Conservation (phyloP, 92 coral and sea anemone species). For the Palythoa grandis region DNA sequence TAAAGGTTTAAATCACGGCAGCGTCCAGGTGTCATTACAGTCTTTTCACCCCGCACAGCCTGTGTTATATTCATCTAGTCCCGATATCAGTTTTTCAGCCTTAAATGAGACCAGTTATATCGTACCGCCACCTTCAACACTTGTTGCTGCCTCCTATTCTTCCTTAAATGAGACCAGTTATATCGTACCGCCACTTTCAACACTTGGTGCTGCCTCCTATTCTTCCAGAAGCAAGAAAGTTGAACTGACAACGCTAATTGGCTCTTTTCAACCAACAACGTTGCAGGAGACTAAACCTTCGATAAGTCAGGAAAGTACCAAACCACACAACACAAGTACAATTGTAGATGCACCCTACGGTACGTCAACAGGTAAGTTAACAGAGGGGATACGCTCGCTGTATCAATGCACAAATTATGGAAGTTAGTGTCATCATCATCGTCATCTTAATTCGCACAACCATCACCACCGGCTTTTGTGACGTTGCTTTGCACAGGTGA, state of each 20-base stretch:
- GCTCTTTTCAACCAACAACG: background rate
- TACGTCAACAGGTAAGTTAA: slow-evolving; percentile 22
- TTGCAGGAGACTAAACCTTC: background rate
- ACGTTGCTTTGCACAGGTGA: background rate
- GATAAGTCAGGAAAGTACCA: background rate
- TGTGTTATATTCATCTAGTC: background rate
- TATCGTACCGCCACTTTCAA: background rate
- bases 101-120: background rate
- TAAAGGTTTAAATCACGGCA: background rate
- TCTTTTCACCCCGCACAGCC: background rate
- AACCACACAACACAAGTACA: background rate
- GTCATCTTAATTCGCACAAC: background rate
- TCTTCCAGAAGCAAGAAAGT: background rate
- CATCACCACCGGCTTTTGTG: background rate
- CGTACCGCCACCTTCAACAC: background rate
- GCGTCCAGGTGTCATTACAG: background rate
- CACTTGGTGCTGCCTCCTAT: background rate
- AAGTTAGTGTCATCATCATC: background rate
- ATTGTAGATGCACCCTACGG: background rate
- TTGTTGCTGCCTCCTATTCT: background rate
- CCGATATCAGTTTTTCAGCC: background rate
- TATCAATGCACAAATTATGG: background rate
- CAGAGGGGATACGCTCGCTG: background rate
- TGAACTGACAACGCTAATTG: background rate
- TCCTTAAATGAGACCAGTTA: background rate